Evolutionary conservation across 2,797 vertebrate species (phyloP).

Genomic region (Morus bassanus): DNA sequence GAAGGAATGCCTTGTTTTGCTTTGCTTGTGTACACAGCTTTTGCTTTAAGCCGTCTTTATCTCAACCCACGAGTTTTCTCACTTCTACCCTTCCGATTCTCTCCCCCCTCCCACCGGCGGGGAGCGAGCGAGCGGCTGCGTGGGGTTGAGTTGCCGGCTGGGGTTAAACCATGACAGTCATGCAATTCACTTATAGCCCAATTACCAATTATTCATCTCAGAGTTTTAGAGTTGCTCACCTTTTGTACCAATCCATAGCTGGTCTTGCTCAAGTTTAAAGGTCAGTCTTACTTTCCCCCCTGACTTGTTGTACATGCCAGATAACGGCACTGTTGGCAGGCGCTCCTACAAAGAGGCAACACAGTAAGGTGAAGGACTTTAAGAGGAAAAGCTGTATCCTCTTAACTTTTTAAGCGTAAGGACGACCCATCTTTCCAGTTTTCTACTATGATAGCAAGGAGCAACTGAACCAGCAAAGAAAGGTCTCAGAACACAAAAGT

Average conservation of each 20-base stretch:
- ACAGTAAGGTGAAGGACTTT: neutral
- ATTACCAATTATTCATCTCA: neutral
- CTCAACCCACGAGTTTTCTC: too few species aligned
- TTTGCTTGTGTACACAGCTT: too few species aligned
- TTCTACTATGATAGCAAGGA: neutral
- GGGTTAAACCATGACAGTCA: neutral
- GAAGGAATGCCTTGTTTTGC: too few species aligned
- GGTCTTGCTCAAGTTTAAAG: constrained; percentile 99
- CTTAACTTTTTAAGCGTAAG: neutral
- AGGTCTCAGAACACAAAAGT: neutral
- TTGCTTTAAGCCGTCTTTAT: too few species aligned
- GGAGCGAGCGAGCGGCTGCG: too few species aligned
- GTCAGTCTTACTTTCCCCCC: constrained; percentile 97
- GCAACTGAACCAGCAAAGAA: neutral
- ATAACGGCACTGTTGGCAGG: constrained; percentile 94
- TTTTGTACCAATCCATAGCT: constrained; percentile 99
- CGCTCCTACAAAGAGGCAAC: constrained; percentile 82
- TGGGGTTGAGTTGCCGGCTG: too few species aligned
- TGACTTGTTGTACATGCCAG: constrained; percentile 99
- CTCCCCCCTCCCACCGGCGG: too few species aligned
- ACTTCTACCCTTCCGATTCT: too few species aligned
- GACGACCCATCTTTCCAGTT: neutral
- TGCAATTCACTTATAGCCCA: neutral
- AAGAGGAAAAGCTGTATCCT: neutral
- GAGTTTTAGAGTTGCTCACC: constrained; percentile 74